Conservation (phyloP, 2,797 vertebrate genomes). For the Phalanger gymnotis region DNA sequence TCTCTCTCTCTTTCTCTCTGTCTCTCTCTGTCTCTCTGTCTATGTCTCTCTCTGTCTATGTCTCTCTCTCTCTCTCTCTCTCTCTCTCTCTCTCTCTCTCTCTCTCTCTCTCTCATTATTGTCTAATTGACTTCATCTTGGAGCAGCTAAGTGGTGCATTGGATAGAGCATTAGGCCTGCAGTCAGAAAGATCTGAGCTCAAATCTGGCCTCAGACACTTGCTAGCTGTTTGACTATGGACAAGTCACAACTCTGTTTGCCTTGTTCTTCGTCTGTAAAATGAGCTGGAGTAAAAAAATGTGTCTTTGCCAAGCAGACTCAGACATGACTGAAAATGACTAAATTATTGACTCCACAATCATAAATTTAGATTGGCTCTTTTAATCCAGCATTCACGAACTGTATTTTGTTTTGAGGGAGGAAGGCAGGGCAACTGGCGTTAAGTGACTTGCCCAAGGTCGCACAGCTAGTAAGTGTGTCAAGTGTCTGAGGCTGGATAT, state of each 20-base stretch:
- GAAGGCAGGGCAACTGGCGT: no score
- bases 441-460: no score
- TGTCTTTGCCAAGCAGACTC: background rate
- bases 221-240: background rate
- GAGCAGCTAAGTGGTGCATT: background rate
- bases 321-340: background rate
- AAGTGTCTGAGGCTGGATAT: no score
- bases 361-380: conserved; percentile 23
- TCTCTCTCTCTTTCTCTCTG: background rate
- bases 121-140: background rate
- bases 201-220: background rate
- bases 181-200: background rate
- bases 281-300: background rate
- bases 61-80: background rate
- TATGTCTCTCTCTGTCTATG: background rate
- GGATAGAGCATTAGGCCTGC: background rate
- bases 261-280: background rate
- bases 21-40: background rate
- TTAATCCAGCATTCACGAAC: background rate
- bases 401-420: no score
- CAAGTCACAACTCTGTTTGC: background rate
- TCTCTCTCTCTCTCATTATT: background rate
- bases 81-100: background rate
- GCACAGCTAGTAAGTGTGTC: no score
- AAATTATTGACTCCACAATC: background rate